Evolutionary conservation across 2,113 vertebrate species (phyloP), one percentile per base, ranked within the genome.

Genomic region (Garra rufa): DNA sequence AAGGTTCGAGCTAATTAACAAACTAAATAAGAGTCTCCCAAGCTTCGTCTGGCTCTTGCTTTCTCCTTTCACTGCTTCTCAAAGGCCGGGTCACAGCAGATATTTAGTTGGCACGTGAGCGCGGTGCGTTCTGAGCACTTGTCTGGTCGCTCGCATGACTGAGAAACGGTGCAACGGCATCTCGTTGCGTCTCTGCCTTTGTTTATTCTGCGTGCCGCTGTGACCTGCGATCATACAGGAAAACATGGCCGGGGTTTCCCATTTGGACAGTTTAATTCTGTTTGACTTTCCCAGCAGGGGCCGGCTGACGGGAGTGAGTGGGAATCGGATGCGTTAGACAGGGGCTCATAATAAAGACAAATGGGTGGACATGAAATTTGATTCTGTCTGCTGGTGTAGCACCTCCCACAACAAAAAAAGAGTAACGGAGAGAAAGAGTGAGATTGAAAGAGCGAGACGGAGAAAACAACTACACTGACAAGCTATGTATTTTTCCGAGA

Each of bases 1-100:
- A 95, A 93, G 92, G 93, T 94, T 91, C 69, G 84, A 90, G 93
- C 92, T 94, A 94, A 95, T 95, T 94, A 94, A 94, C 91, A 92
- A 92, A 91, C 94, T 92, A 94, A 93, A 94, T 92, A 90, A 92
- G 90, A 92, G 88, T 92, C 91, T 89, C 88, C 88, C 41, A 43
- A 83, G 88, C 92, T 87, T 90, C 85, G 46, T 89, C 91, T 88
- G 46, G 83, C 89, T 81, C 87, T 81, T 86, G 74, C 87, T 74
- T 85, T 85, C 85, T 78, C 46, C 63, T 85, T 63, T 84, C 83
- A 43, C 81, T 24, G 82, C 63, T 61, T 76, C 82, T 85, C 73
- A 76, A 65, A 85, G 59, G 74, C 78, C 52, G 55, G 65, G 43
- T 74, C 38, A 34, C 26, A 28, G 78, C 63, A 76, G 55, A 78